phyloP scores from a whole-genome alignment of 1,140 invertebrate species.

The Microplitis demolitor region DNA sequence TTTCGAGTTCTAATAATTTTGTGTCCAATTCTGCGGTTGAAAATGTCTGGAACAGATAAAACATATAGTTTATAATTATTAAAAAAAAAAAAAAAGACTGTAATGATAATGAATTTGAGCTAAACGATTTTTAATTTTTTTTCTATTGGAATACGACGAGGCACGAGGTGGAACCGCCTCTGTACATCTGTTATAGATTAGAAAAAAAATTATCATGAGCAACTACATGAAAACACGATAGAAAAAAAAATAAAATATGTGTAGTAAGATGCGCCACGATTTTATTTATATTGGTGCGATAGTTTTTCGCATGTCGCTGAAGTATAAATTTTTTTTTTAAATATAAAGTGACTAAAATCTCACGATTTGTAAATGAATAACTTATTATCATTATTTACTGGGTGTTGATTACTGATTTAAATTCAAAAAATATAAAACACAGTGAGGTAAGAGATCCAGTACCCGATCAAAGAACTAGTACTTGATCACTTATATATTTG shows the following conservation, averaged over 20 bases:
- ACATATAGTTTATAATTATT: neutral
- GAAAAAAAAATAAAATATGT: neutral
- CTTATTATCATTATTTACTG: neutral
- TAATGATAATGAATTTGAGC: neutral
- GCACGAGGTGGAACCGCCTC: neutral
- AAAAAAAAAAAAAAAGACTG: too few species aligned
- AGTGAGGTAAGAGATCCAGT: too few species aligned
- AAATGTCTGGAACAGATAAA: constrained; percentile 46
- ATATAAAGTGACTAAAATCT: constrained; percentile 16
- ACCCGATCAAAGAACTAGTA: too few species aligned
- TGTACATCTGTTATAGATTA: neutral
- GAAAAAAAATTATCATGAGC: neutral
- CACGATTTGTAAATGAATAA: constrained; percentile 4
- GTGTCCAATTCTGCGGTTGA: constrained; percentile 47
- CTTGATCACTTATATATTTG: too few species aligned
- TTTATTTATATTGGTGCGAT: neutral
- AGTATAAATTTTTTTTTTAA: constrained; percentile 8
- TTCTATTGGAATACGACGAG: neutral
- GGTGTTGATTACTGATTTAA: neutral
- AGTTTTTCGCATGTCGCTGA: constrained; percentile 14
- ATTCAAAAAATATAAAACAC: neutral
- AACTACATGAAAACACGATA: constrained; percentile 9
- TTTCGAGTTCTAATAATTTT: constrained; percentile 48
- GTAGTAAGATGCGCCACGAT: neutral
- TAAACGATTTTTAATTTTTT: neutral